Base-by-base conservation (phyloP, 2,113 vertebrate species). In the Tragelaphus scriptus region DNA sequence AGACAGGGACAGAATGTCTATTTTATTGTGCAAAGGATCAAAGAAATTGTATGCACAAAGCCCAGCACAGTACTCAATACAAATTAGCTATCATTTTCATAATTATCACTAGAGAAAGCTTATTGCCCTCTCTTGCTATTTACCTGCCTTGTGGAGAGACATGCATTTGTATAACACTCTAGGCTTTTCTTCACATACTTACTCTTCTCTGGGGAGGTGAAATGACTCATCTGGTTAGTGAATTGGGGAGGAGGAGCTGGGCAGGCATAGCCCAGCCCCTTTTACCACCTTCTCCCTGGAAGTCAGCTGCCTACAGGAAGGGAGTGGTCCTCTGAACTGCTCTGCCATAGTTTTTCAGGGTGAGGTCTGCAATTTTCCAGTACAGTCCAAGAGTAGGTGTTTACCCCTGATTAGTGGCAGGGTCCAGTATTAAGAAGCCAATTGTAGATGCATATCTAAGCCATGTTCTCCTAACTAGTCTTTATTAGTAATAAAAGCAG, bases 381-480 rank as follows among this genome's bases (percentile, higher is more conserved):
- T 17, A 49, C 0, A 2, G 26, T 28, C 36, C 85, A 25, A 0
- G 0, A 58, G n/a, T 2, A 32, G 21, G 10, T n/a, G 23, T 40
- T 58, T 19, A 77, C 3, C 28, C 11, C 40, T 15, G 30, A 21
- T 55, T 26, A 19, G 4, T 2, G 32, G 71, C 61, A 89, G 71
- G 4, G 17, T 44, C 71, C 49, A 47, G 21, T 26, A 63, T 13
- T 13, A 53, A 87, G 77, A 55, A 94, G 91, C 32, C 6, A 30
- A 8, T 0, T 25, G 36, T 25, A 36, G 58, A 59, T 44, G 32
- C 51, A 80, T 40, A 75, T 17, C 56, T 75, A n/a, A 56, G 65
- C 25, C 36, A 44, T 19, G 19, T 55, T 77, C 56, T 88, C 56
- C 36, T 80, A 89, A 55, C 77, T 32, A 58, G 61, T 32, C 79